Base-by-base conservation (phyloP, 2,888 invertebrate species). In the Acleris emargana region DNA sequence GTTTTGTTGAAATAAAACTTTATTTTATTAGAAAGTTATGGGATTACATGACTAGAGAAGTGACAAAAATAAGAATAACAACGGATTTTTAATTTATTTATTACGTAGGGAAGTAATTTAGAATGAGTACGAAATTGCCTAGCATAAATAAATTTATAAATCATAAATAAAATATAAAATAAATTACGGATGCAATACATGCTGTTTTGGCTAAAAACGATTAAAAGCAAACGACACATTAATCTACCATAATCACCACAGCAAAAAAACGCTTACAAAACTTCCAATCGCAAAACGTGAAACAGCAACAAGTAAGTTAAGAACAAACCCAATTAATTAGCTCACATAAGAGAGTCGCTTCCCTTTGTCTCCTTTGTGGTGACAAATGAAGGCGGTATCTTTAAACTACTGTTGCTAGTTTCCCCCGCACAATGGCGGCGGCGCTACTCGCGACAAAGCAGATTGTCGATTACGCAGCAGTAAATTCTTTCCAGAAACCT, bases 401-500 rank as follows among this genome's bases (percentile, higher is more conserved):
- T 89, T 88, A 73, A 72, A 81, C 79, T 69, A 68, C 73, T 67
- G 67, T 55, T 64, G 45, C 67, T 43, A 28, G 63, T 77, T 70
- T 72, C 68, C 68, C 72, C 70, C 74, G 77, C 78, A 85, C 84
- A 84, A 86, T 83, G 81, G 80, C 73, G 73, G 71, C 76, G 79
- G 78, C 78, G 80, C 80, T 76, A 74, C 76, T 59, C 71, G 72
- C 71, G 75, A 76, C 78, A 90, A 38, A 38, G 38, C 90, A 91
- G 32, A 7, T 32, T 91, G 87, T 78, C 87, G 87, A 87, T 89
- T 89, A 84, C 87, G 84, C 84, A 85, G 83, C 84, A 87, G 88
- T 88, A 86, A 86, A 86, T 86, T 83, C 79, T 77, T 75, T 75
- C 84, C 82, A 85, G 87, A 86, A 90, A 89, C 88, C 86, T 92